Conservation (phyloP, 2,797 vertebrate genomes). For the Falco rusticolus region DNA sequence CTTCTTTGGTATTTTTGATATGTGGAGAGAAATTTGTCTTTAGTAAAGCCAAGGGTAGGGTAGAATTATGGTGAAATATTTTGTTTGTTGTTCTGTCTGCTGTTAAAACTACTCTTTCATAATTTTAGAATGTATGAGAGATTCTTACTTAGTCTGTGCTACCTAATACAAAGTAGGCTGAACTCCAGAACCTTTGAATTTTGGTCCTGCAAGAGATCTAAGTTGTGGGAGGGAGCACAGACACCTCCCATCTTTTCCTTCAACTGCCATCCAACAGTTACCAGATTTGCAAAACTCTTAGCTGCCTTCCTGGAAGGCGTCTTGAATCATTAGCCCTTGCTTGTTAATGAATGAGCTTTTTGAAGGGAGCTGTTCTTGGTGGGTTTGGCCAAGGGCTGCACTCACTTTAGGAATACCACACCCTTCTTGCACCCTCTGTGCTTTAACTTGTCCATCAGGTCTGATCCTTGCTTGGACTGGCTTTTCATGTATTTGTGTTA, state of each 20-base stretch:
- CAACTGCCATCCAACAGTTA: neutral
- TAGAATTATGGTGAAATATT: neutral
- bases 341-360: slow-evolving; percentile 5
- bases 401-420: neutral
- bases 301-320: neutral
- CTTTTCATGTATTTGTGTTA: neutral
- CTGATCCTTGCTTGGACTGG: neutral
- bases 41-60: neutral
- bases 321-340: neutral
- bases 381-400: neutral
- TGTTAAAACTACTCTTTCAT: neutral
- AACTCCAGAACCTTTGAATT: neutral
- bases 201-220: neutral
- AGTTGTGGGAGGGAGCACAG: neutral
- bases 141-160: neutral
- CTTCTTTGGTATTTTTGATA: neutral
- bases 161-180: neutral
- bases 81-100: neutral
- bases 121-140: neutral
- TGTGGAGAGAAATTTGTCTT: neutral
- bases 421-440: neutral
- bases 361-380: neutral
- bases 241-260: neutral
- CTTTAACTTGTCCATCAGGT: neutral
- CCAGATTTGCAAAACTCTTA: neutral